Base-by-base conservation (phyloP, 2,797 vertebrate species). In the Artibeus jamaicensis region DNA sequence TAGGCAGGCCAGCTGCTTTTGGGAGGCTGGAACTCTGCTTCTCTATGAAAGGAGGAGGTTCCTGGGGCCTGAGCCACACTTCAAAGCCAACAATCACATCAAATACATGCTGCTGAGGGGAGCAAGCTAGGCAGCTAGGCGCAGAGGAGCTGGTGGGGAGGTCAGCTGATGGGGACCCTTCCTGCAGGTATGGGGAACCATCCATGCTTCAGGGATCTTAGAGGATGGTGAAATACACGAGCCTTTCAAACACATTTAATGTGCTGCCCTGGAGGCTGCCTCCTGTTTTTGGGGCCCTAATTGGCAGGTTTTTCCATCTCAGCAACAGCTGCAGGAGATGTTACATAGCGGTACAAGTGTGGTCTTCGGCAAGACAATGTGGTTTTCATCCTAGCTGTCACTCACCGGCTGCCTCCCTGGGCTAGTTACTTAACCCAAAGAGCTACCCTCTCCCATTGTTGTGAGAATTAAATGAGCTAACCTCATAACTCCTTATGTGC, bases 271-370 rank as follows among this genome's bases (percentile, higher is more conserved):
- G 0, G 3, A 46, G 42, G 62, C 79, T 59, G 74, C 74, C 50
- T 95, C 76, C 91, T 93, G 89, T n/a, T 59, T 95, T 89, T 5
- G 12, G 29, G 29, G 18, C 65, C 62, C 65, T 97, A 94, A 95
- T 34, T 91, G 82, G 37, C 68, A 50, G 50, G 12, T 55, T 83
- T 91, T 91, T 92, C 46, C 21, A 7, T 65, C 62, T 89, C 90
- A 42, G 76, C 65, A 88, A 82, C 19, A 79, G 76, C 44, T 29
- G 0, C 32, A 3, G 77, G 10, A 81, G 78, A 81, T 5, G 0
- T 15, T 14, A 12, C 42, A 53, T 2, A 67, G 32, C 3, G 12
- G 12, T 59, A 73, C 39, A 85, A 81, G 34, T 9, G 16, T 32
- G 53, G 71, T 74, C 73, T 76, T 68, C 4, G 18, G 14, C 82